phyloP scores from a whole-genome alignment of 2,113 vertebrate genomes.

The Dascyllus trimaculatus region DNA sequence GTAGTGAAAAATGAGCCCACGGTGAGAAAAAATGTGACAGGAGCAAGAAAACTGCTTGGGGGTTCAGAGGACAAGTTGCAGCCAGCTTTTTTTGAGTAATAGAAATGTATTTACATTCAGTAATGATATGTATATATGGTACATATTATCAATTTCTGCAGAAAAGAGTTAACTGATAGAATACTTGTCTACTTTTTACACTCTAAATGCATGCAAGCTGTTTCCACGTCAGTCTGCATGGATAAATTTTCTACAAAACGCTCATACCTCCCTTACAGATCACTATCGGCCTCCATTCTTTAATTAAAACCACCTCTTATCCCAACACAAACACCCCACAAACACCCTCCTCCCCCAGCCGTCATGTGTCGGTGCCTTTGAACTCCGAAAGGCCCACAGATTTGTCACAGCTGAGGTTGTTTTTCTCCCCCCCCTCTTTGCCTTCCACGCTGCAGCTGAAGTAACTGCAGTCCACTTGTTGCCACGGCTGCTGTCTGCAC shows the following conservation, averaged over 20 bases:
- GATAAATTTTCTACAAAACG: conserved; percentile 38
- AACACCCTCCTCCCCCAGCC: conserved; percentile 21
- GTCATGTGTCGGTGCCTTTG: conserved; percentile 56
- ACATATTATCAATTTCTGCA: neutral
- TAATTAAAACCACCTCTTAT: conserved; percentile 33
- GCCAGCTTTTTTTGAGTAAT: too few species aligned
- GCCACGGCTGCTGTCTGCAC: conserved; percentile 81
- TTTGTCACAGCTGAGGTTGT: conserved; percentile 78
- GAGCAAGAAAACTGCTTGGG: too few species aligned
- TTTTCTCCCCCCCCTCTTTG: conserved; percentile 5
- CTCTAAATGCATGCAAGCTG: conserved; percentile 34
- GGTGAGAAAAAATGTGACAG: too few species aligned
- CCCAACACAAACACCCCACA: conserved; percentile 7
- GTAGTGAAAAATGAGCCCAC: too few species aligned
- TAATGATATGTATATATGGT: too few species aligned
- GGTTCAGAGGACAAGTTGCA: too few species aligned
- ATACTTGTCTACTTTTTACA: conserved; percentile 1
- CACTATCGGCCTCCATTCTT: conserved; percentile 48
- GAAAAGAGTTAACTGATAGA: neutral
- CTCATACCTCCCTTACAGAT: conserved; percentile 62
- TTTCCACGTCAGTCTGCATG: conserved; percentile 34
- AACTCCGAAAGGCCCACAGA: conserved; percentile 60
- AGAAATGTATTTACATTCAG: too few species aligned
- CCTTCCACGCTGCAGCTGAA: conserved; percentile 53
- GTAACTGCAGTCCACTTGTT: conserved; percentile 85